Percentiles rank a stretch among this genome's conserved stretches.
These are phyloP conservation scores for Sminthopsis crassicaudata DNA, from an alignment of 2,113 vertebrate species.

Conservation along the genomic window DNA sequence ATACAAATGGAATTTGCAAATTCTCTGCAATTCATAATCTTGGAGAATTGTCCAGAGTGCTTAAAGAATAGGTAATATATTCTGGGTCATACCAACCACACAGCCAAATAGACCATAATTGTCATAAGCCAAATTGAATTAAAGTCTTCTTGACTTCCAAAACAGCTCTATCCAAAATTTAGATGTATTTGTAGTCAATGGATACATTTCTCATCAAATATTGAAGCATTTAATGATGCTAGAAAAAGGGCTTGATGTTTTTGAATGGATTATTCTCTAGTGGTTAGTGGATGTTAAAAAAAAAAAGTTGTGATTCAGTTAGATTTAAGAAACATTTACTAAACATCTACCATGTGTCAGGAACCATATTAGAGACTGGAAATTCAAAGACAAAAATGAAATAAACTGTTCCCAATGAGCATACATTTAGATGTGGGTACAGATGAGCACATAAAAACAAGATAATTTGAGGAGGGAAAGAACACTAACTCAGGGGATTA, in stretches of 20 bases:
- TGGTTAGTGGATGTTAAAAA: conserved; percentile 41
- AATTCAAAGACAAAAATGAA: neutral
- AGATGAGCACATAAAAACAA: neutral
- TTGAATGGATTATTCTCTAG: conserved; percentile 31
- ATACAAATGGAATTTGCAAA: neutral
- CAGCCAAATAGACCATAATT: neutral
- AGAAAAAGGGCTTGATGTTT: conserved; percentile 16
- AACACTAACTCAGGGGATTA: neutral
- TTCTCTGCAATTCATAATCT: neutral
- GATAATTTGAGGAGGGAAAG: neutral
- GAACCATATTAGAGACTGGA: neutral
- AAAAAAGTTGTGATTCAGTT: neutral
- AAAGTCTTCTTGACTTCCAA: neutral
- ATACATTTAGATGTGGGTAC: neutral
- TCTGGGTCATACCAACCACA: neutral
- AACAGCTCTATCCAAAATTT: neutral
- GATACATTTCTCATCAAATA: conserved; percentile 43
- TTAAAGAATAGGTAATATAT: neutral
- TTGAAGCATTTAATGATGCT: conserved; percentile 43
- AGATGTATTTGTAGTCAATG: neutral
- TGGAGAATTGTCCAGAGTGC: neutral
- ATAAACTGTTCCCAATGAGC: neutral
- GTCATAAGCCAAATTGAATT: neutral
- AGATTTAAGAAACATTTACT: neutral
- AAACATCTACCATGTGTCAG: neutral